Percentiles rank a stretch among this genome's conserved stretches.
Conservation (phyloP, 2,113 vertebrate species). For the Pluvianellus socialis region DNA sequence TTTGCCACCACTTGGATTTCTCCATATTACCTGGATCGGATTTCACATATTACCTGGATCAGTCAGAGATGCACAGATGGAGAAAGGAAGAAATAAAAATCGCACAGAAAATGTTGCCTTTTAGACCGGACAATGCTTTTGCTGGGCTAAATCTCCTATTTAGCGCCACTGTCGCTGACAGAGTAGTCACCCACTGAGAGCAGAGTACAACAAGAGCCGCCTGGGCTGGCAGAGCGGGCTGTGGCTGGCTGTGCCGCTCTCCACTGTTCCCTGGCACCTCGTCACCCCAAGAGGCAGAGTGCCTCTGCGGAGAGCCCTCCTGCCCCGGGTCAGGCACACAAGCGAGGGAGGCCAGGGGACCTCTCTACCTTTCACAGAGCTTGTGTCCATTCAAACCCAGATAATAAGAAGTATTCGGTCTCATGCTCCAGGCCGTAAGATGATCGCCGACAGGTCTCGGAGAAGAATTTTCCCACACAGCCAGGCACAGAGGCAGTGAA, state of each 20-base stretch:
- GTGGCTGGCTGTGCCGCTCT: neutral
- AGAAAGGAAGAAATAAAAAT: neutral
- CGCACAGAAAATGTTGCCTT: rapidly evolving
- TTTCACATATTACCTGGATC: neutral
- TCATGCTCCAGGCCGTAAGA: conserved; percentile 4
- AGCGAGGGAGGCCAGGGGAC: neutral
- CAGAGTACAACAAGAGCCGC: rapidly evolving
- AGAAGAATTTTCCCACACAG: conserved; percentile 13
- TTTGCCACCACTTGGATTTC: neutral
- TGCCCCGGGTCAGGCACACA: neutral
- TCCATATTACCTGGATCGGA: neutral
- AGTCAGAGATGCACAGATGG: rapidly evolving
- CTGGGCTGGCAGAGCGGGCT: neutral
- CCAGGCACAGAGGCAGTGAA: neutral
- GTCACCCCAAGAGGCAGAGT: neutral
- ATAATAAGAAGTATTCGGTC: neutral
- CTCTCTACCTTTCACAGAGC: neutral
- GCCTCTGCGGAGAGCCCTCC: neutral
- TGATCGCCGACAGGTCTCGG: neutral
- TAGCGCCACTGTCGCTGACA: neutral
- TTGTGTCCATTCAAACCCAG: neutral
- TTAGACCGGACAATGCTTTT: rapidly evolving
- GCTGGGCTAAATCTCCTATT: neutral
- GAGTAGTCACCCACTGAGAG: neutral
- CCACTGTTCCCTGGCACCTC: neutral